These are phyloP conservation scores for Tridacna crocea DNA, from an alignment of 2,888 invertebrate genomes.

Conservation along the genomic window DNA sequence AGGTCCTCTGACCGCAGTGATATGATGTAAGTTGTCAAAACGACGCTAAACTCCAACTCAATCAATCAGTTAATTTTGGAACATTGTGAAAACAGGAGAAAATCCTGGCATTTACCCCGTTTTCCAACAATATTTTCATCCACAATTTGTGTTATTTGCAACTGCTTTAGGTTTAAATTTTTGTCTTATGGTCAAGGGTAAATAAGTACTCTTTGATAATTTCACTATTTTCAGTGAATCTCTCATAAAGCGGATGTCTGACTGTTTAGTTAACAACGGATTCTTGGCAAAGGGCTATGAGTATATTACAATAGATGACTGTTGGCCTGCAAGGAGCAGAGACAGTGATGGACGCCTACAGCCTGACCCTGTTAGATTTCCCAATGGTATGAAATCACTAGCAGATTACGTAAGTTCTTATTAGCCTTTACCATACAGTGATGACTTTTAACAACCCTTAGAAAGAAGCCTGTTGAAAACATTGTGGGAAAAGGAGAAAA, in stretches of 20 bases:
- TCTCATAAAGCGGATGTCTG: slow-evolving; percentile 40
- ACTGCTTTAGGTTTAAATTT: no score
- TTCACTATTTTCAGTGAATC: slow-evolving; percentile 37
- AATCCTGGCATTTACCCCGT: no score
- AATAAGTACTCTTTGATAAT: no score
- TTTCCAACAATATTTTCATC: no score
- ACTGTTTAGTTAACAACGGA: slow-evolving; percentile 36
- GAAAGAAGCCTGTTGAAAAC: neutral
- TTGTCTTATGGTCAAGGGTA: no score
- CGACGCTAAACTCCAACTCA: no score
- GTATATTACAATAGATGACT: slow-evolving; percentile 89
- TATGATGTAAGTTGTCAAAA: no score
- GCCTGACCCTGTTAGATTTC: slow-evolving; percentile 94
- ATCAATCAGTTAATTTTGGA: no score
- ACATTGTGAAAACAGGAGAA: no score
- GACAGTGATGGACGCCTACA: slow-evolving; percentile 90
- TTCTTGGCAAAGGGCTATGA: slow-evolving; percentile 89
- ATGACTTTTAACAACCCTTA: neutral
- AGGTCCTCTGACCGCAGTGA: no score
- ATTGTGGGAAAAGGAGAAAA: neutral
- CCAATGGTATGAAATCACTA: slow-evolving; percentile 94
- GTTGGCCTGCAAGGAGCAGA: slow-evolving; percentile 95
- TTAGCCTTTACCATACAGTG: no score
- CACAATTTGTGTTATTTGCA: no score
- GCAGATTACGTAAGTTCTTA: slow-evolving; percentile 91